These are phyloP conservation scores for Dicerorhinus sumatrensis DNA, from an alignment of 2,113 vertebrate species.

Conservation along the genomic window DNA sequence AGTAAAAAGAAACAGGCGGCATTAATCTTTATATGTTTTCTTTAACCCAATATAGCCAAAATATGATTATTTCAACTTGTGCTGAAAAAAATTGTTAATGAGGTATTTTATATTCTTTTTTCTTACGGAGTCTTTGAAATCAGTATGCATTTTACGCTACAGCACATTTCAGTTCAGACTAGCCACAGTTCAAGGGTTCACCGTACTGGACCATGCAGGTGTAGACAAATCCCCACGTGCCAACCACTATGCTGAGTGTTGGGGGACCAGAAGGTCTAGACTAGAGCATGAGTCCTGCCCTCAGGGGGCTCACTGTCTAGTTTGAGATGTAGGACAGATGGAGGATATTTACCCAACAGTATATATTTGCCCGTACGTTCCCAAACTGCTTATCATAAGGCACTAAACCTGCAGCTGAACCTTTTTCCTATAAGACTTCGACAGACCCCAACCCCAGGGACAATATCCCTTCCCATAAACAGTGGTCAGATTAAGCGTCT, in stretches of 20 bases:
- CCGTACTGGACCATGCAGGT: accelerated
- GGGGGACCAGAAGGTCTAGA: not conserved
- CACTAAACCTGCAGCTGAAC: not conserved
- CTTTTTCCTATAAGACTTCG: not conserved
- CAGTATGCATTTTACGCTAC: not conserved
- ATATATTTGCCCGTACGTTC: not conserved
- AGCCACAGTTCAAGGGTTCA: not conserved
- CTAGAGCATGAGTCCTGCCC: not conserved
- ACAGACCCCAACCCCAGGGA: accelerated
- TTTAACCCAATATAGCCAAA: not conserved
- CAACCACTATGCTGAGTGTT: not conserved
- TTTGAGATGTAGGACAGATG: not conserved
- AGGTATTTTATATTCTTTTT: not conserved
- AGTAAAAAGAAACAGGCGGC: not conserved
- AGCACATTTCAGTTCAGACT: not conserved
- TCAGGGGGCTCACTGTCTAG: not conserved
- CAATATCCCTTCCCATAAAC: not conserved
- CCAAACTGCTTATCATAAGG: not conserved
- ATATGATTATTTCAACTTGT: not conserved
- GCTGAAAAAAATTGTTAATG: not conserved
- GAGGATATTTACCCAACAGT: not conserved
- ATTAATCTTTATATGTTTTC: not conserved
- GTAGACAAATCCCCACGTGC: not conserved
- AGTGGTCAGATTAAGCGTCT: not conserved
- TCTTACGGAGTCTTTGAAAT: not conserved